Conservation (phyloP, 2,888 invertebrate species). For the Venusia cambrica region DNA sequence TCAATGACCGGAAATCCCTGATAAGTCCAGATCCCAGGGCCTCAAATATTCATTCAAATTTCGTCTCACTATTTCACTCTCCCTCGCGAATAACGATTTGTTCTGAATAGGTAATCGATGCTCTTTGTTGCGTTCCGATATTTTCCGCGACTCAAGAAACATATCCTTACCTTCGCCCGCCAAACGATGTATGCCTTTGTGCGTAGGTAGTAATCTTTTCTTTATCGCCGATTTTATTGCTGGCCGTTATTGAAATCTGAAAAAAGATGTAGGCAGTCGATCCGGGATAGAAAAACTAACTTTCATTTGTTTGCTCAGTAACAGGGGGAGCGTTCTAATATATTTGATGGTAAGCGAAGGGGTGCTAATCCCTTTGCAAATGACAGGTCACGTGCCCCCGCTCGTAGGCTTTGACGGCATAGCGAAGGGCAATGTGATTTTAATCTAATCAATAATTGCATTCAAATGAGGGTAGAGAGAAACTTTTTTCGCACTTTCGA, state of each 20-base stretch:
- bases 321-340: conserved; percentile 46
- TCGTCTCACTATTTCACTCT: conserved; percentile 43
- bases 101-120: conserved; percentile 44
- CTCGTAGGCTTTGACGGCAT: conserved; percentile 32
- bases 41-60: conserved; percentile 47
- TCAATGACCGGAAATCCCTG: conserved; percentile 64
- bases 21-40: conserved; percentile 56
- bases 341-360: conserved; percentile 63
- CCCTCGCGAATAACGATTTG: conserved; percentile 37
- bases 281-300: conserved; percentile 38
- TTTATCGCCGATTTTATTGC: conserved; percentile 31
- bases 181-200: too few species aligned
- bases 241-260: conserved; percentile 29
- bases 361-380: conserved; percentile 65
- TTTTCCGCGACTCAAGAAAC: conserved; percentile 37
- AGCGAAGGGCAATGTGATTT: conserved; percentile 30
- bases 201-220: conserved; percentile 33
- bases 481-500: conserved; percentile 11
- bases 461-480: conserved; percentile 26
- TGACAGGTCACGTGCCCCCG: conserved; percentile 62
- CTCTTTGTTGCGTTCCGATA: conserved; percentile 40
- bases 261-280: conserved; percentile 25
- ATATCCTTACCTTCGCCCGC: conserved; percentile 28
- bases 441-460: conserved; percentile 44
- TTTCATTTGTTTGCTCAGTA: conserved; percentile 40